A percentile compares a stretch with the other conserved stretches of the same genome.
Conservation (phyloP, 2,797 vertebrate species). For the Poliocrania exsul region DNA sequence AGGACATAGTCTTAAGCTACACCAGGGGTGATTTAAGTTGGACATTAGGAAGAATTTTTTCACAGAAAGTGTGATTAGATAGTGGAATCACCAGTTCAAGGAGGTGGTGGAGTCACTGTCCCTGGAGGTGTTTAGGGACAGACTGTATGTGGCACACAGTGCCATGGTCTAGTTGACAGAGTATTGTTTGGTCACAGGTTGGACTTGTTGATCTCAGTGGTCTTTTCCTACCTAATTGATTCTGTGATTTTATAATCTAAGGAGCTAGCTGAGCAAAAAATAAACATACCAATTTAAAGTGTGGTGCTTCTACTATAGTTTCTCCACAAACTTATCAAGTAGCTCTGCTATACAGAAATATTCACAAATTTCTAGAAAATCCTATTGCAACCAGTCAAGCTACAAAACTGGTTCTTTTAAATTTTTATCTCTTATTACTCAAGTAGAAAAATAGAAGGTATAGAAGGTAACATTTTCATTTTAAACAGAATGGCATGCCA, state of each 20-base stretch:
- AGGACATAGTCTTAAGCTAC: not conserved
- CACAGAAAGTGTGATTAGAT: not conserved
- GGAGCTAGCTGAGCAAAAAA: not conserved
- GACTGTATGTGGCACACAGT: not conserved
- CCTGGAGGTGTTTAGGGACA: not conserved
- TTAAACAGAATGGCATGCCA: not conserved
- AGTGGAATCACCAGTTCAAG: not conserved
- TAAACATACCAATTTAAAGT: not conserved
- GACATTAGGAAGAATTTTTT: not conserved
- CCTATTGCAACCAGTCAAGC: not conserved
- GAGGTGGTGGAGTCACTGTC: not conserved
- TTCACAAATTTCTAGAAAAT: not conserved
- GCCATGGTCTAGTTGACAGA: accelerated
- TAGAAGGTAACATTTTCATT: accelerated
- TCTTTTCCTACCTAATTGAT: not conserved
- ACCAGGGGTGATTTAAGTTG: not conserved
- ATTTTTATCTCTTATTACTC: not conserved
- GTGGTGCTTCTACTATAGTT: not conserved
- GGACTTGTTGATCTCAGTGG: not conserved
- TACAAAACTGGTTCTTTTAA: not conserved
- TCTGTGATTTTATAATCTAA: not conserved
- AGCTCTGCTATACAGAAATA: not conserved
- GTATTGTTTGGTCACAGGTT: not conserved
- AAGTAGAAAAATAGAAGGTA: not conserved
- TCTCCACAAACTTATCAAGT: not conserved